Evolutionary conservation across 2,888 invertebrate species (phyloP), one percentile per base, ranked within the genome.

Genomic region (Eristalis pertinax): DNA sequence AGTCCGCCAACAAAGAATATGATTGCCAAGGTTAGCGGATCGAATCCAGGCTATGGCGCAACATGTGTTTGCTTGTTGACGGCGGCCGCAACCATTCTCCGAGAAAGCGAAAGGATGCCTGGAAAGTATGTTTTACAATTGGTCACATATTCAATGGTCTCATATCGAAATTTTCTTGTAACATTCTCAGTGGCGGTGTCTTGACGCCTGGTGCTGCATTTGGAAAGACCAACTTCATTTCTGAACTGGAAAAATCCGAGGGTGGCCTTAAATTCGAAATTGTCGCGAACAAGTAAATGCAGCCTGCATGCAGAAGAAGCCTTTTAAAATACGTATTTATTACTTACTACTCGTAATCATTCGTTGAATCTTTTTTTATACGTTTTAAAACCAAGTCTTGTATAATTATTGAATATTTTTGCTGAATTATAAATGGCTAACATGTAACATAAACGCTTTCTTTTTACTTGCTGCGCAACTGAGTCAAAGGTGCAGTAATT

Each of bases 141-240:
- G 41, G 43, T 24, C 24, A 4, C 4, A 10, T 63, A 11, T 60
- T 13, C 56, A 13, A 8, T 24, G 5, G 10, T 5, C 38, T 38
- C 4, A 60, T 15, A 68, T 10, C 22, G 24, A 11, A 60, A 58
- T 50, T 50, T n/a, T 41, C 67, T 91, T 73, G 89, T 29, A n/a
- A n/a, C n/a, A 89, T 88, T 93, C 94, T 80, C 93, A 97, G 97
- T 11, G 98, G 98, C 43, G 99, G 99, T 13, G 98, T 99, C 1
- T 94, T 96, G 80, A 94, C 98, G 0, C 97, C 99, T 0, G 98
- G 96, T 1, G 96, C 95, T 13, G 98, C 98, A 0, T 99, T 99
- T 93, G 94, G 94, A 0, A 95, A 97, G 88, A 98, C 99, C 0
- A 95, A 94, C 32, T 93, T 98, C 26, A 95, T 98, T 84, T 94